Evolutionary conservation across 2,888 invertebrate species (phyloP).

Genomic region (Eulithis testata): DNA sequence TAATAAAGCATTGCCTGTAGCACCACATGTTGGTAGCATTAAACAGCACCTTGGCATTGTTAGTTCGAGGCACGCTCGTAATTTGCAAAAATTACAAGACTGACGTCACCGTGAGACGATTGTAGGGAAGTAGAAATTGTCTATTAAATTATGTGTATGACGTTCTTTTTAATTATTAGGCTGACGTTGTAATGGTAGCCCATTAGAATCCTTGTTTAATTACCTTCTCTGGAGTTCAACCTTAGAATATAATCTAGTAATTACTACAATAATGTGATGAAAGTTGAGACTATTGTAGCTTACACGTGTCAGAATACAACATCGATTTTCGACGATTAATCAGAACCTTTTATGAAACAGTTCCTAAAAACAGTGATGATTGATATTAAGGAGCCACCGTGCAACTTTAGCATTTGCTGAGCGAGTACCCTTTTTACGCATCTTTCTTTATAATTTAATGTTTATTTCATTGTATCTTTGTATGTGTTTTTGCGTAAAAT

Average conservation of each 20-base stretch:
- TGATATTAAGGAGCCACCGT: no score
- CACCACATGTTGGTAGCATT: slow-evolving; percentile 23
- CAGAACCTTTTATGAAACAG: not conserved
- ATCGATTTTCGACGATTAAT: not conserved
- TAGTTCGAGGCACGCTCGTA: slow-evolving; percentile 16
- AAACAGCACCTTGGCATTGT: slow-evolving; percentile 25
- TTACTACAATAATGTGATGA: slow-evolving; percentile 3
- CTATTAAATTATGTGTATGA: slow-evolving; percentile 26
- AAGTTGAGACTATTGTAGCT: not conserved
- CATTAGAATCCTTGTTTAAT: slow-evolving; percentile 21
- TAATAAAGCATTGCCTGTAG: slow-evolving; percentile 3
- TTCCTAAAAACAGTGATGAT: not conserved
- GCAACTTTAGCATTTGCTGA: no score
- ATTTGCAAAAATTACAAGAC: slow-evolving; percentile 28
- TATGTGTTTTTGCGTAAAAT: no score
- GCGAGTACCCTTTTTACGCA: no score
- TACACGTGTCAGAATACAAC: slow-evolving; percentile 13
- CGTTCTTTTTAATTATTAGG: slow-evolving; percentile 26
- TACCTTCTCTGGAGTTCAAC: slow-evolving; percentile 19
- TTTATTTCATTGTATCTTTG: no score
- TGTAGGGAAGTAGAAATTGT: slow-evolving; percentile 20
- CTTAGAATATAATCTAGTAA: slow-evolving; percentile 9
- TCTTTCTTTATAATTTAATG: no score
- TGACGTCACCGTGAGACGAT: slow-evolving; percentile 33
- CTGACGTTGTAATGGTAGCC: slow-evolving; percentile 5